Conservation (phyloP, 92 coral and sea anemone genomes). For the Zoanthus gigantus region DNA sequence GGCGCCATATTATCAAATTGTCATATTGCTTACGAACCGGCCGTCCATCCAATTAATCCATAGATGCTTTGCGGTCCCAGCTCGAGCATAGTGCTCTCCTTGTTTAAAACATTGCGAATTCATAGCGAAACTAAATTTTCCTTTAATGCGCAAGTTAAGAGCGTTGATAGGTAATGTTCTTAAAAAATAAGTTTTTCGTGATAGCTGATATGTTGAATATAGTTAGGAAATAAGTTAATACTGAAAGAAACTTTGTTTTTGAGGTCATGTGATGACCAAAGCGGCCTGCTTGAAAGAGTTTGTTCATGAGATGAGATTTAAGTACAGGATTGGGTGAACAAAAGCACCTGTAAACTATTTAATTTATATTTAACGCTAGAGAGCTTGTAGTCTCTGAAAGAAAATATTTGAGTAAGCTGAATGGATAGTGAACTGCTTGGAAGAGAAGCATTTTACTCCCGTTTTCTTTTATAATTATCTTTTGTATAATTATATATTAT, state of each 20-base stretch:
- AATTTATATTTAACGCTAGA: not conserved
- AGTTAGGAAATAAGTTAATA: not conserved
- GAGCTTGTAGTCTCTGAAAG: not conserved
- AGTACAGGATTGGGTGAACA: too few species aligned
- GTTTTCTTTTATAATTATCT: not conserved
- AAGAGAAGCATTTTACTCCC: not conserved
- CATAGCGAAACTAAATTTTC: too few species aligned
- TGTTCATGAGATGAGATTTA: not conserved
- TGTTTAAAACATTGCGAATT: too few species aligned
- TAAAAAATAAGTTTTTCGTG: not conserved
- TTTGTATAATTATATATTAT: too few species aligned
- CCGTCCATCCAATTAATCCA: too few species aligned
- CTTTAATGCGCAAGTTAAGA: not conserved
- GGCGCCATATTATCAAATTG: too few species aligned
- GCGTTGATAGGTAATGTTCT: not conserved
- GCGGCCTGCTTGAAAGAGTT: not conserved
- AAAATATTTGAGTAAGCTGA: not conserved
- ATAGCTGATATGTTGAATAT: not conserved
- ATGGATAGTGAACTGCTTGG: not conserved
- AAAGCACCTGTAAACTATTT: not conserved
- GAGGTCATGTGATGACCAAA: slow-evolving; percentile 15
- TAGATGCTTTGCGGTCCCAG: too few species aligned
- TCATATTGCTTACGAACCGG: too few species aligned
- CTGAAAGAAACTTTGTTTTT: not conserved
- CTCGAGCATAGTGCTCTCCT: too few species aligned